A percentile compares a stretch with the other conserved stretches of the same genome.
Conservation (phyloP, 2,113 vertebrate species). For the Malurus melanocephalus region DNA sequence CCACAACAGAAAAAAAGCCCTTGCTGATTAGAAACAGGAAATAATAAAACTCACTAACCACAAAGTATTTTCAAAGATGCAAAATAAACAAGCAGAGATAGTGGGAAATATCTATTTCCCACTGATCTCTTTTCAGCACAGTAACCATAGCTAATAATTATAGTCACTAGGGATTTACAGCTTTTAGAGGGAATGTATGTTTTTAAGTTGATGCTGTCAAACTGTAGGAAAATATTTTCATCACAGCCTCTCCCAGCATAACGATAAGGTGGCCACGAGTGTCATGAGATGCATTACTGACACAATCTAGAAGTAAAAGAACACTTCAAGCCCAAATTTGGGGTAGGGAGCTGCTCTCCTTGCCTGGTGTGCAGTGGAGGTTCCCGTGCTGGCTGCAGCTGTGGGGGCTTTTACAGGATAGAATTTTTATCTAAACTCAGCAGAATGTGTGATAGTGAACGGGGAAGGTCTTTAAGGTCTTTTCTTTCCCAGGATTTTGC, state of each 20-base stretch:
- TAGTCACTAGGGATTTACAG: background rate
- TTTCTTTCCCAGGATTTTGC: background rate
- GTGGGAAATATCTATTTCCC: background rate
- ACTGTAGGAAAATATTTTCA: background rate
- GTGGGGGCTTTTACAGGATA: background rate
- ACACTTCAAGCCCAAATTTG: background rate
- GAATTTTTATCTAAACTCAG: background rate
- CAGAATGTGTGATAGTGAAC: background rate
- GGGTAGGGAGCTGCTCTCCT: background rate
- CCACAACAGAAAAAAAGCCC: background rate
- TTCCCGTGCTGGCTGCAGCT: background rate
- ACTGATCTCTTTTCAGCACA: conserved; percentile 7
- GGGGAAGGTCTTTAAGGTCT: background rate
- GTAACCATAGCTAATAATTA: background rate
- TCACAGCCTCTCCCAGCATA: background rate
- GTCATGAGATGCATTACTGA: background rate
- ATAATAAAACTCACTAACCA: conserved; percentile 31
- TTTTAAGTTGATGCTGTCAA: conserved; percentile 6
- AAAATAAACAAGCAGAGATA: conserved; percentile 5
- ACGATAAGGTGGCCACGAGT: background rate
- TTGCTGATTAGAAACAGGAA: conserved; percentile 30
- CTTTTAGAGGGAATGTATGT: background rate
- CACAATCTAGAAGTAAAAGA: background rate
- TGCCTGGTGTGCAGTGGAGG: background rate
- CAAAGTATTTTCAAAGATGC: background rate